phyloP scores from a whole-genome alignment of 2,888 invertebrate species.

The Heliconius sara region DNA sequence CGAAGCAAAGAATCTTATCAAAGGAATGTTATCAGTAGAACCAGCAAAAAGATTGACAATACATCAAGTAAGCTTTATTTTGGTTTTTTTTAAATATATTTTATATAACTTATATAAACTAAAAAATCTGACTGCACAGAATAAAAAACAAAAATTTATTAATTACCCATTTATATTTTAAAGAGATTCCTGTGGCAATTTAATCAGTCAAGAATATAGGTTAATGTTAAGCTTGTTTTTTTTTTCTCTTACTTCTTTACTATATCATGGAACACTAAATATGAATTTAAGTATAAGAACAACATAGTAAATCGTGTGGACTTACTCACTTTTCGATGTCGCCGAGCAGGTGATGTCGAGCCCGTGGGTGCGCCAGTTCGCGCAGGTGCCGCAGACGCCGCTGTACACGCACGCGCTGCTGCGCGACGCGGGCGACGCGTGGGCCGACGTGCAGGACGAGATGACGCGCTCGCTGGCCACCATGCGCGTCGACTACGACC shows the following conservation, averaged over 20 bases:
- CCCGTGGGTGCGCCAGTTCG: constrained; percentile 85
- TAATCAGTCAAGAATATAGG: too few species aligned
- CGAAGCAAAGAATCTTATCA: constrained; percentile 97
- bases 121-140: too few species aligned
- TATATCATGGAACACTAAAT: too few species aligned
- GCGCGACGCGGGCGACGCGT: constrained; percentile 95
- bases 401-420: constrained; percentile 95
- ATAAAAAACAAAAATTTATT: too few species aligned
- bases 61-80: constrained; percentile 86
- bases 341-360: constrained; percentile 75
- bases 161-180: too few species aligned
- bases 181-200: too few species aligned
- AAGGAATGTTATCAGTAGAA: constrained; percentile 96
- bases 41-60: constrained; percentile 95
- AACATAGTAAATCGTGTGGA: too few species aligned
- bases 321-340: too few species aligned
- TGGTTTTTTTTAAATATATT: not conserved
- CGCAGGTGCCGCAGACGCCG: constrained; percentile 97
- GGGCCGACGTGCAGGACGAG: constrained; percentile 99
- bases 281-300: too few species aligned
- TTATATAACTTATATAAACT: too few species aligned
- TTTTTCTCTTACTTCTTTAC: too few species aligned
- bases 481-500: constrained; percentile 99
- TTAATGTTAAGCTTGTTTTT: too few species aligned
- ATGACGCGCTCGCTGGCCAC: constrained; percentile 99